A percentile compares a stretch with the other conserved stretches of the same genome.
Evolutionary conservation across 2,797 vertebrate species (phyloP).

Genomic region (Sciurus carolinensis): DNA sequence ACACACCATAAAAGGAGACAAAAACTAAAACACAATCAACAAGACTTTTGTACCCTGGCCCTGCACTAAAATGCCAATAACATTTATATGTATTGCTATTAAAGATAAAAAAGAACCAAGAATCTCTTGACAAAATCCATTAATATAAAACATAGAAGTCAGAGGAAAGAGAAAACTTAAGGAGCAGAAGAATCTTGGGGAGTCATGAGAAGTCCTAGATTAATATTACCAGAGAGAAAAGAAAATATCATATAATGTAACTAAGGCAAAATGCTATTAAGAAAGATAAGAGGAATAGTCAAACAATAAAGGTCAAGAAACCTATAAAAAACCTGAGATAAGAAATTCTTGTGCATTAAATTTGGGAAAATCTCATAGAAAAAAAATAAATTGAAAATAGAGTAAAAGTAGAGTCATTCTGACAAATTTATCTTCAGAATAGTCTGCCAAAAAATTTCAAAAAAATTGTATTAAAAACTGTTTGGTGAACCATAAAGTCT

Average conservation of each 20-base stretch:
- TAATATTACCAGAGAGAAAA: background rate
- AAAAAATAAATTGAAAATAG: background rate
- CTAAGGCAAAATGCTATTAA: background rate
- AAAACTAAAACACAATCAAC: background rate
- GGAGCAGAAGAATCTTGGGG: background rate
- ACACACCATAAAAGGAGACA: background rate
- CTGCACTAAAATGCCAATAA: background rate
- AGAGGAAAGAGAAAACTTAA: background rate
- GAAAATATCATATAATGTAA: background rate
- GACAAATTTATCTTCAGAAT: background rate
- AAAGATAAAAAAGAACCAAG: background rate
- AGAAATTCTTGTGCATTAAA: background rate
- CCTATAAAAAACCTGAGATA: background rate
- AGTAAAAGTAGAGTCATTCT: background rate
- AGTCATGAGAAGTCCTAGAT: background rate
- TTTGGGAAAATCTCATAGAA: background rate
- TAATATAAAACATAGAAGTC: background rate
- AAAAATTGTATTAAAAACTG: background rate
- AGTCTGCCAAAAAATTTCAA: background rate
- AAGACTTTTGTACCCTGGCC: background rate
- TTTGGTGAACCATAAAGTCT: background rate
- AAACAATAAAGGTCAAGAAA: background rate
- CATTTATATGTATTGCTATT: background rate
- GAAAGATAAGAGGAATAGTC: background rate
- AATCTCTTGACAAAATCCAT: background rate